Percentiles rank a stretch among this genome's conserved stretches.
phyloP scores from a whole-genome alignment of 1,140 invertebrate genomes.

The Antheraea mylitta region DNA sequence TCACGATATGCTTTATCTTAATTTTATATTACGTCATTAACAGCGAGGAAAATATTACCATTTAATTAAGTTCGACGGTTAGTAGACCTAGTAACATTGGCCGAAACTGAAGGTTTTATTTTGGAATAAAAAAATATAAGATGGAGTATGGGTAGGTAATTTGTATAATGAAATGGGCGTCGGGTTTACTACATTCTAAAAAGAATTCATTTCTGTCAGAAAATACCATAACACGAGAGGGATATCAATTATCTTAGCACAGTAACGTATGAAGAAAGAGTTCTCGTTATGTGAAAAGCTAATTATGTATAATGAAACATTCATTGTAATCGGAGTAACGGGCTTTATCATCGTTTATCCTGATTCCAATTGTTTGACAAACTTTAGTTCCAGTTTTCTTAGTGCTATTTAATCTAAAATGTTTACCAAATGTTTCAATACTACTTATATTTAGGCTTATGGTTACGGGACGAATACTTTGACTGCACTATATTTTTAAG shows the following conservation, averaged over 20 bases:
- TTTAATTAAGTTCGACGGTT: too few relatives aligned
- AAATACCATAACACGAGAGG: background rate
- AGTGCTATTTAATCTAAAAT: too few relatives aligned
- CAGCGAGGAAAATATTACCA: too few relatives aligned
- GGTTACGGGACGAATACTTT: background rate
- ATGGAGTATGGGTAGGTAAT: background rate
- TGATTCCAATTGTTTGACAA: background rate
- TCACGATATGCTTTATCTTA: too few relatives aligned
- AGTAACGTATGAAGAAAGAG: background rate
- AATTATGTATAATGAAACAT: background rate
- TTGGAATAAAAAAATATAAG: background rate
- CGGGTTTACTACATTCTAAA: background rate
- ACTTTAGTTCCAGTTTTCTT: background rate
- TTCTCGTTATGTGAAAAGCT: conserved; percentile 3
- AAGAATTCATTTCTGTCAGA: background rate
- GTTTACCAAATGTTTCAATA: background rate
- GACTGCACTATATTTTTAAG: too few relatives aligned
- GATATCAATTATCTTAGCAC: background rate
- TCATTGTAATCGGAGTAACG: conserved; percentile 9
- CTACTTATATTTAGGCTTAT: background rate
- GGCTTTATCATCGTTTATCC: background rate
- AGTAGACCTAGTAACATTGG: too few relatives aligned
- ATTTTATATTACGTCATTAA: too few relatives aligned
- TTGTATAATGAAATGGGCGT: background rate
- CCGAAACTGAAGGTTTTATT: background rate